Evolutionary conservation across 1,140 invertebrate genomes (phyloP), one percentile per base, ranked within the genome.

Genomic region (Anoplolepis gracilipes): DNA sequence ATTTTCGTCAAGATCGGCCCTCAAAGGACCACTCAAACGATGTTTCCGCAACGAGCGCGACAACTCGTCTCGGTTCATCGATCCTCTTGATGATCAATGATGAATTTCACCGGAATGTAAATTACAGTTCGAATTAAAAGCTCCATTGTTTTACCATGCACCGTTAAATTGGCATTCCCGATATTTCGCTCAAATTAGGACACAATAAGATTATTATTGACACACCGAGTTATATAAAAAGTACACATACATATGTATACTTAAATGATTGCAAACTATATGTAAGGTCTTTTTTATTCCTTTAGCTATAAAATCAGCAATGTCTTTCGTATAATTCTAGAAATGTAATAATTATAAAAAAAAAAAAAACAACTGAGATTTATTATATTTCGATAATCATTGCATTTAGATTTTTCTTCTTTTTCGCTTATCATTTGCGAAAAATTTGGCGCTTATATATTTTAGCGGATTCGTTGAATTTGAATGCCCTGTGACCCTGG

Each of bases 101-200:
- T 55, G 28, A 77, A 55, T 33, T 61, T 22, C 49, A 49, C 72
- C 87, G 85, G 64, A 69, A 89, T 87, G 90, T 84, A 91, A 91
- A 90, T 91, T 90, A 59, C 85, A 70, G 55, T 57, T 61, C 62
- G 85, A 84, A 81, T 88, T 88, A 86, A 88, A 53, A 76, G 59
- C 62, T 81, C 57, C 64, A 77, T 89, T 89, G 84, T 89, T 70
- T 55, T 53, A 25, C 64, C 55, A 70, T 67, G 64, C 36, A 30
- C 25, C 53, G 72, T 78, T 88, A 64, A 42, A 67, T 49, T 19
- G 67, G 10, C 42, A 28, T 69, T 87, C 70, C 85, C 90, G 25
- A 91, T 86, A 89, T 86, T 89, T 92, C 85, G 85, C 88, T 82
- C 86, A 92, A 91, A 76, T 91, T 90, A 5, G 1, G 22, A 25